Evolutionary conservation across 2,113 vertebrate genomes (phyloP).

Genomic region (Eurystomus gularis): DNA sequence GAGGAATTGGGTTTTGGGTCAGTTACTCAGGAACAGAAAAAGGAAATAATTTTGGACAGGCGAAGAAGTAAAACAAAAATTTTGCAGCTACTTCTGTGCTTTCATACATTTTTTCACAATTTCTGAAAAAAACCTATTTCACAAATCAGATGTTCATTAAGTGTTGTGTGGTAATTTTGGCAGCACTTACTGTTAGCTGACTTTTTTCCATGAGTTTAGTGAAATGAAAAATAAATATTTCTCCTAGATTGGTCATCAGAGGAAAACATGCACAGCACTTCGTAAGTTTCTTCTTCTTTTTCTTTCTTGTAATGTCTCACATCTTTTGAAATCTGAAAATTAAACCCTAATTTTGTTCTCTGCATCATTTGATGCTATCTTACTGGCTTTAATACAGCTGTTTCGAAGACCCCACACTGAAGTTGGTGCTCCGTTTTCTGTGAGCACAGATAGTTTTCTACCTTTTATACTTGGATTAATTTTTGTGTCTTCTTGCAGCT

Average conservation of each 20-base stretch:
- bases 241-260: neutral
- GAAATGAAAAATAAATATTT: neutral
- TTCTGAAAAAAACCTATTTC: neutral
- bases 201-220: neutral
- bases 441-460: neutral
- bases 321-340: neutral
- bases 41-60: slow-evolving; percentile 42
- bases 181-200: neutral
- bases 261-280: neutral
- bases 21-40: slow-evolving; percentile 52
- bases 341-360: neutral
- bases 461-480: neutral
- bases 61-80: neutral
- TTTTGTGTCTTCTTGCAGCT: neutral
- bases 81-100: neutral
- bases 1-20: slow-evolving; percentile 46
- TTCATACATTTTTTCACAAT: neutral
- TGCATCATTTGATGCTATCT: neutral
- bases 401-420: neutral
- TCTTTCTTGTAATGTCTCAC: neutral
- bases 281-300: neutral
- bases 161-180: neutral
- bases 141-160: neutral
- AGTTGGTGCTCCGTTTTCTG: neutral
- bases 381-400: neutral